Evolutionary conservation across 1,140 invertebrate genomes (phyloP).

Genomic region (Sycophila sp.): DNA sequence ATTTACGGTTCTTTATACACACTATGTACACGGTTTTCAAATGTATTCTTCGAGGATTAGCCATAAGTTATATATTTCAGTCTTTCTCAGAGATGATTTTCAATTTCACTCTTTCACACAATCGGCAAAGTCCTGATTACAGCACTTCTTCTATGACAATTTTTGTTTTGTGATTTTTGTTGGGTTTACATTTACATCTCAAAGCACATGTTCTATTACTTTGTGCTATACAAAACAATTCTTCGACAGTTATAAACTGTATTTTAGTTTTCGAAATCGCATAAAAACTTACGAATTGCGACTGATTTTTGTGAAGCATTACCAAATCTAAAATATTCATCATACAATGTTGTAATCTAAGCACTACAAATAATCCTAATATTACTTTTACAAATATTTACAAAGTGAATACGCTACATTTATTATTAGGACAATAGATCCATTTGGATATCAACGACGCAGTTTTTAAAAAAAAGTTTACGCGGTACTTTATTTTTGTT

Average conservation of each 20-base stretch:
- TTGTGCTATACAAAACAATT: constrained; percentile 31
- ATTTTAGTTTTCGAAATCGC: constrained; percentile 21
- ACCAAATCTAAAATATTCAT: constrained; percentile 13
- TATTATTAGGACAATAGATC: too few relatives aligned
- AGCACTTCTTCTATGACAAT: background rate
- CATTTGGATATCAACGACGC: too few relatives aligned
- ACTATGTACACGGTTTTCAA: constrained; percentile 45
- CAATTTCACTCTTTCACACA: constrained; percentile 9
- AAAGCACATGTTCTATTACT: background rate
- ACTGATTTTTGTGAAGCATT: constrained; percentile 1
- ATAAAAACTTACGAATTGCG: constrained; percentile 25
- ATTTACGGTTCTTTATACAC: constrained; percentile 57
- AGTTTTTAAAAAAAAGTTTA: too few relatives aligned
- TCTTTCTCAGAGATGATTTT: constrained; percentile 27
- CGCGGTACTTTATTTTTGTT: background rate
- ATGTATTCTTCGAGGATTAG: constrained; percentile 11
- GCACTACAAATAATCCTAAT: background rate
- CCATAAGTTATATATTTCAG: constrained; percentile 34
- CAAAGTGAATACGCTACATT: constrained; percentile 20
- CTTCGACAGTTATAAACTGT: constrained; percentile 32
- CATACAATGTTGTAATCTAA: constrained; percentile 8
- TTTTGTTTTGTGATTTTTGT: background rate
- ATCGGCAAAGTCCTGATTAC: constrained; percentile 13
- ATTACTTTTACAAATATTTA: constrained; percentile 28
- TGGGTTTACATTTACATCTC: too few relatives aligned